These are phyloP conservation scores for Drosophila micromelanica DNA, from an alignment of 1,140 invertebrate species.

Conservation along the genomic window DNA sequence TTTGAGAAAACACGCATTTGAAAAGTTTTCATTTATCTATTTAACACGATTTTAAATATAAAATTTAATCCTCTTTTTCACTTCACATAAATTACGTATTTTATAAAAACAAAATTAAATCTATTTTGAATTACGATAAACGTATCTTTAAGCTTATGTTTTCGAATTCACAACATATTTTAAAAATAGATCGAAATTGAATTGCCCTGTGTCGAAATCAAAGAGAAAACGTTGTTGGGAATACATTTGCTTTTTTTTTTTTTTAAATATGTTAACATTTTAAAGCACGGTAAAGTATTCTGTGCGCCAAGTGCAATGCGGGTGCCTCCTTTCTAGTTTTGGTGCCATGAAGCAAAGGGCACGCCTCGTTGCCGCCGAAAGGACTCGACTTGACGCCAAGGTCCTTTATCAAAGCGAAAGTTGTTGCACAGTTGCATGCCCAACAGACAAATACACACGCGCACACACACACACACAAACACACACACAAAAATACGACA, in stretches of 20 bases:
- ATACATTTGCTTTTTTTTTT: conserved; percentile 7
- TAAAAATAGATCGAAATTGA: too few relatives aligned
- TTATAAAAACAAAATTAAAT: too few relatives aligned
- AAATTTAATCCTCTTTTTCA: too few relatives aligned
- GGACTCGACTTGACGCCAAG: conserved; percentile 75
- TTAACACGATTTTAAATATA: too few relatives aligned
- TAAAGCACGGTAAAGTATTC: conserved; percentile 42
- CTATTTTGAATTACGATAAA: too few relatives aligned
- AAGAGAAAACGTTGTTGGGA: conserved; percentile 7
- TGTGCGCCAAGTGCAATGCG: conserved; percentile 27
- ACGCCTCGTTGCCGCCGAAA: conserved; percentile 71
- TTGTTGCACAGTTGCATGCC: conserved; percentile 76
- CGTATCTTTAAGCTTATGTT: too few relatives aligned
- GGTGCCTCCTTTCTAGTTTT: conserved; percentile 26
- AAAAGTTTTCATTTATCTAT: background rate
- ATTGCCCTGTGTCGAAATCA: background rate
- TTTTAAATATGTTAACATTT: conserved; percentile 18
- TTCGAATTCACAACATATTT: too few relatives aligned
- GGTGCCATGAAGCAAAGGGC: conserved; percentile 42
- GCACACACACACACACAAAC: background rate
- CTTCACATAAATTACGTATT: too few relatives aligned
- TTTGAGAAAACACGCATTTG: too few relatives aligned
- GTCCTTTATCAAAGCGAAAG: conserved; percentile 79
- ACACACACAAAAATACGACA: conserved; percentile 37
- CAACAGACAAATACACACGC: conserved; percentile 28